phyloP scores from a whole-genome alignment of 2,113 vertebrate species.

The Megaleporinus macrocephalus region DNA sequence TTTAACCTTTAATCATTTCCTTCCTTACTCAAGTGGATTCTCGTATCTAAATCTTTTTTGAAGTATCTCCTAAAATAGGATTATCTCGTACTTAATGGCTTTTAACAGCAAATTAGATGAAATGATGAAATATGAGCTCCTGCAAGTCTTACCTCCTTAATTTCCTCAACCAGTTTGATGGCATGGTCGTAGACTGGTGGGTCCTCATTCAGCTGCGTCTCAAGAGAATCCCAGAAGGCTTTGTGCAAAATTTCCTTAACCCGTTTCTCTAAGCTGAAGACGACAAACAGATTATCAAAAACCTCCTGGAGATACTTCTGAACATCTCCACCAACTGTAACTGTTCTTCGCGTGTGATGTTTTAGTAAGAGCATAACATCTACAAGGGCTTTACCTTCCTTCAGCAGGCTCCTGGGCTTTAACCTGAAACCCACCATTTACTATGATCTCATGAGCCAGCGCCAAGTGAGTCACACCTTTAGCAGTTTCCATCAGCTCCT shows the following conservation, averaged over 20 bases:
- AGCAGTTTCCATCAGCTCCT: conserved; percentile 91
- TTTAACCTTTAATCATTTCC: too few species aligned
- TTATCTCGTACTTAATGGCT: too few species aligned
- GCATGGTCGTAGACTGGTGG: conserved; percentile 78
- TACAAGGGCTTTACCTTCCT: conserved; percentile 80
- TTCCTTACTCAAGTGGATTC: too few species aligned
- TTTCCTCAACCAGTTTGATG: conserved; percentile 73
- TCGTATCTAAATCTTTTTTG: too few species aligned
- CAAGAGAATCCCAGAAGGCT: conserved; percentile 96
- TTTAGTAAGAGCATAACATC: background rate
- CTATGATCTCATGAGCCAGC: conserved; percentile 93
- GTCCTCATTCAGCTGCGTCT: conserved; percentile 86
- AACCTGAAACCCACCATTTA: conserved; percentile 88
- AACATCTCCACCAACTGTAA: too few species aligned
- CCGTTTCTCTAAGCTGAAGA: conserved; percentile 86
- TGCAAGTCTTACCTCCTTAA: conserved; percentile 72
- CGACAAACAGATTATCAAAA: background rate
- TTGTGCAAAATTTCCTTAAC: conserved; percentile 95
- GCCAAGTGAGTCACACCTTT: conserved; percentile 95
- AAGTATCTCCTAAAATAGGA: too few species aligned
- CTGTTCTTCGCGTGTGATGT: too few species aligned
- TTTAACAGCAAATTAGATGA: too few species aligned
- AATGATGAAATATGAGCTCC: background rate
- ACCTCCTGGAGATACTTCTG: background rate
- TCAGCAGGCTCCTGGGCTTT: conserved; percentile 86